Percentiles rank a stretch among this genome's conserved stretches.
Conservation (phyloP, 2,797 vertebrate species). For the Lutjanus argentimaculatus region DNA sequence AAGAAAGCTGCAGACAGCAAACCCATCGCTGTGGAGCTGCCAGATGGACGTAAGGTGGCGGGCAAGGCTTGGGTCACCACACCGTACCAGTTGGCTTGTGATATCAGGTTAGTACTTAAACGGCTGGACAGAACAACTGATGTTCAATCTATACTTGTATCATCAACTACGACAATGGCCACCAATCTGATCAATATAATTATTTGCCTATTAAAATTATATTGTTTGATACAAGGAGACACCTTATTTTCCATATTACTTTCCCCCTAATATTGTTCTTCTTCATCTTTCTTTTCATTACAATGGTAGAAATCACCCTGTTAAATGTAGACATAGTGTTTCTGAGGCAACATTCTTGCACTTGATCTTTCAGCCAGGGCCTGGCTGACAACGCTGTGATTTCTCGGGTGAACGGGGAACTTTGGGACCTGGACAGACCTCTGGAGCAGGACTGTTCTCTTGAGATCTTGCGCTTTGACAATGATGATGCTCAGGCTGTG, state of each 20-base stretch:
- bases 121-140: neutral
- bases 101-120: conserved; percentile 87
- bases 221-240: no score
- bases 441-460: conserved; percentile 90
- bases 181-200: neutral
- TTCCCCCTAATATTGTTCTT: no score
- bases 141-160: neutral
- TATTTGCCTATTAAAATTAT: no score
- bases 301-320: accelerated
- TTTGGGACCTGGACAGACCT: conserved; percentile 95
- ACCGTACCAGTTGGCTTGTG: conserved; percentile 89
- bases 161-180: neutral
- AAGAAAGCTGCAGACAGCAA: conserved; percentile 78
- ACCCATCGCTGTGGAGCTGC: conserved; percentile 86
- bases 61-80: conserved; percentile 92
- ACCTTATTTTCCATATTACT: no score
- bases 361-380: conserved; percentile 81
- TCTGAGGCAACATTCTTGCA: conserved; percentile 4
- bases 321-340: neutral
- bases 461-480: conserved; percentile 91
- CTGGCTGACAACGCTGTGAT: conserved; percentile 91
- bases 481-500: conserved; percentile 93
- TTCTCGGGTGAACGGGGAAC: conserved; percentile 90
- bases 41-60: conserved; percentile 81
- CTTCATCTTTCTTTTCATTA: neutral